Base-by-base conservation (phyloP, 2,888 invertebrate genomes). In the Pheosia gnoma region DNA sequence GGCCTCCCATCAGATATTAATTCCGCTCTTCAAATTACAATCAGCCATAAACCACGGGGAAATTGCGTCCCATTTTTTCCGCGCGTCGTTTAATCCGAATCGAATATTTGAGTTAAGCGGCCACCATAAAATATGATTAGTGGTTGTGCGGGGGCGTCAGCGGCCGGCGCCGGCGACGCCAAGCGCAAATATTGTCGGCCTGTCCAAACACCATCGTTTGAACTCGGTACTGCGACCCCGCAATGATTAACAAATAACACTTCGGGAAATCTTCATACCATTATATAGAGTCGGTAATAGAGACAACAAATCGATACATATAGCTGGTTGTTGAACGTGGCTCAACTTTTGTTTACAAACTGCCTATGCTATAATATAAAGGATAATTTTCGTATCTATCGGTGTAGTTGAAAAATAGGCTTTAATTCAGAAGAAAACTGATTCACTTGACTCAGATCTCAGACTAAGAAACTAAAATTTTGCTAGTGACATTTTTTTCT, bases 111-210 rank as follows among this genome's bases (percentile, higher is more conserved):
- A 85, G 86, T 86, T 84, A 84, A 86, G 84, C 84, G 83, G 74
- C 82, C 80, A 84, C 83, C 89, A 87, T 91, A 91, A 91, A 91
- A 91, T 89, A 90, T 91, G 90, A 92, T 91, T 90, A 90, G 91
- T 89, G 89, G 87, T 82, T 79, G 79, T 82, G 81, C 75, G 81
- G 82, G 83, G 83, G 78, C 73, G 77, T 67, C 74, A 68, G 66
- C 66, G 63, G 64, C 70, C 80, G 81, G 75, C 81, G 78, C 76
- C 75, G 82, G 81, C 80, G 84, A 82, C 85, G 86, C 85, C 85
- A 75, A 78, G 73, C 70, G 85, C 83, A 88, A 86, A 88, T 82
- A 87, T 80, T 75, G 77, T 70, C 79, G 78, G 84, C 87, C 85
- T 85, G 77, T 76, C 70, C 89, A 89, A 89, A 90, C 86, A 90